These are phyloP conservation scores for Chelidonichthys spinosus DNA, from an alignment of 2,797 vertebrate genomes.

Conservation along the genomic window DNA sequence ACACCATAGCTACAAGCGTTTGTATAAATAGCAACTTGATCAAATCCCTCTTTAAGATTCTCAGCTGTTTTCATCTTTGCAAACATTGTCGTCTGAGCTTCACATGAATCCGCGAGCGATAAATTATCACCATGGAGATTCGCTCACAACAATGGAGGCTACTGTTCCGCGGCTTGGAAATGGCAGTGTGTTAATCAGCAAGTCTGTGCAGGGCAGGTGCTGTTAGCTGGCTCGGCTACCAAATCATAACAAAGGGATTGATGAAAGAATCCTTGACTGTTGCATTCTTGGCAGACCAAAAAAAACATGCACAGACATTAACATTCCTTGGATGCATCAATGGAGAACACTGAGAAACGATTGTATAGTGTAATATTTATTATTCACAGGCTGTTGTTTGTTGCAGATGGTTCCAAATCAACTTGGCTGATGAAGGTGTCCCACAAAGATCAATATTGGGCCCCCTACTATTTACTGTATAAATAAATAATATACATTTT, in stretches of 20 bases:
- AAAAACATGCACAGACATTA: constrained; percentile 27
- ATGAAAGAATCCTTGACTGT: constrained; percentile 35
- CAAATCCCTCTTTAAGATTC: constrained; percentile 46
- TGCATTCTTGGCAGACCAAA: constrained; percentile 43
- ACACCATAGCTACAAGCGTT: constrained; percentile 43
- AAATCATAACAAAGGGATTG: constrained; percentile 37
- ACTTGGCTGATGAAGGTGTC: neutral
- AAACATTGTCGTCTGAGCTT: constrained; percentile 27
- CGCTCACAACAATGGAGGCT: constrained; percentile 41
- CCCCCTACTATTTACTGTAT: neutral
- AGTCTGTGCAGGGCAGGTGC: constrained; percentile 48
- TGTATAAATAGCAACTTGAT: constrained; percentile 52
- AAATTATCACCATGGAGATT: constrained; percentile 25
- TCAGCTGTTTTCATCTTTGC: constrained; percentile 49
- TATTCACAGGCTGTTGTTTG: neutral
- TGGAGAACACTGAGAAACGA: neutral
- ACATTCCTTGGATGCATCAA: constrained; percentile 24
- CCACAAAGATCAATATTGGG: neutral
- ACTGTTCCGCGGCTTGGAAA: constrained; percentile 37
- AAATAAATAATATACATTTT: neutral
- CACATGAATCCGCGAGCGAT: constrained; percentile 29
- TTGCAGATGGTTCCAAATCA: constrained; percentile 3
- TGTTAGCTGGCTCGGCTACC: constrained; percentile 22
- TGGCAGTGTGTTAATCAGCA: constrained; percentile 37
- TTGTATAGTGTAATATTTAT: constrained; percentile 5